A percentile compares a stretch with the other conserved stretches of the same genome.
These are phyloP conservation scores for Polydrusus cervinus DNA, from an alignment of 2,888 invertebrate species.

Conservation along the genomic window DNA sequence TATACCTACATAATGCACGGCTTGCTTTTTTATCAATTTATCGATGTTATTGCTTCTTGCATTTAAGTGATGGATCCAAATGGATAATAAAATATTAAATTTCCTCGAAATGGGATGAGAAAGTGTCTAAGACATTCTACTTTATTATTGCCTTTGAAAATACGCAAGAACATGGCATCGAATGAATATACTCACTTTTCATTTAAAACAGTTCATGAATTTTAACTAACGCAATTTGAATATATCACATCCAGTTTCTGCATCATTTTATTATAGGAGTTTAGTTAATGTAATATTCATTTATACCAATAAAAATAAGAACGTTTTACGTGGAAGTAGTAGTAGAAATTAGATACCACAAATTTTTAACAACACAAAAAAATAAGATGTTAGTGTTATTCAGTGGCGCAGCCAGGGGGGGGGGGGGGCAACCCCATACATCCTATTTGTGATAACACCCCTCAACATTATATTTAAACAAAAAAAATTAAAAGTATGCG, in stretches of 20 bases:
- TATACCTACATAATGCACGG: no score
- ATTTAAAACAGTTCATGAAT: slow-evolving; percentile 46
- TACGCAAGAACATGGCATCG: slow-evolving; percentile 31
- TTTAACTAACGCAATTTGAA: slow-evolving; percentile 47
- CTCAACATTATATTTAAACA: no score
- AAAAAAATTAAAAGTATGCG: no score
- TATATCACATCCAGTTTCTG: slow-evolving; percentile 38
- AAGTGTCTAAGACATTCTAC: slow-evolving; percentile 12
- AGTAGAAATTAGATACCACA: background rate
- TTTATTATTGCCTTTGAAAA: slow-evolving; percentile 26
- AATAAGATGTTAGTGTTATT: no score
- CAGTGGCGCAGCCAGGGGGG: no score
- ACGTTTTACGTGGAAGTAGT: background rate
- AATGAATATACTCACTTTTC: slow-evolving; percentile 40
- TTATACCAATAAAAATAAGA: background rate
- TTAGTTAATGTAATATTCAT: background rate
- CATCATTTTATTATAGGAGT: background rate
- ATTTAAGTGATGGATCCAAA: background rate
- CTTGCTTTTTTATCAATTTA: background rate
- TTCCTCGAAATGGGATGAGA: background rate
- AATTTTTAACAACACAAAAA: no score
- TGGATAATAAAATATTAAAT: slow-evolving; percentile 6
- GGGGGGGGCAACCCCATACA: no score
- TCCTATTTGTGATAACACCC: no score
- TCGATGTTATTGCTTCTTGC: no score